Evolutionary conservation across 2,888 invertebrate species (phyloP).

Genomic region (Trichopoda pennipes): DNA sequence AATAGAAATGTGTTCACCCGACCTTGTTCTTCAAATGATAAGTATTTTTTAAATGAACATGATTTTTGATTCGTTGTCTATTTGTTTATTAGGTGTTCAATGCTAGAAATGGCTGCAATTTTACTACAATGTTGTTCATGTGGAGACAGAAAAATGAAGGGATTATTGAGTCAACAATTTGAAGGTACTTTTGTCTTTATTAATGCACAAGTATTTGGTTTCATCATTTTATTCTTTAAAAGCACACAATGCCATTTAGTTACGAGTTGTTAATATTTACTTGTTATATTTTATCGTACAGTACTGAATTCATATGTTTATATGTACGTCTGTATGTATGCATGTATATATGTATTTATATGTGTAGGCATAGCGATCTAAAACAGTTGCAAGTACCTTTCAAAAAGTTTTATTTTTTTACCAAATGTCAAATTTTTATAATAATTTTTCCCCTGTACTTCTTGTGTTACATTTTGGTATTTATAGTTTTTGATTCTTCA

Average conservation of each 20-base stretch:
- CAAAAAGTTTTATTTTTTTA: constrained; percentile 49
- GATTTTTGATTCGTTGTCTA: background rate
- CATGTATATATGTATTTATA: background rate
- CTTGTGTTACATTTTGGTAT: constrained; percentile 13
- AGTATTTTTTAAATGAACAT: too few species aligned
- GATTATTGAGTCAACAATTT: constrained; percentile 29
- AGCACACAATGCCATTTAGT: constrained; percentile 55
- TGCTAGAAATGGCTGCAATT: too few species aligned
- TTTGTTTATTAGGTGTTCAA: background rate
- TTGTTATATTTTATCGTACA: constrained; percentile 1
- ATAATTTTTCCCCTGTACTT: background rate
- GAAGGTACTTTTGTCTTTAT: constrained; percentile 20
- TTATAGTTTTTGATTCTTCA: constrained; percentile 16
- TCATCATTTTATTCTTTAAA: constrained; percentile 46
- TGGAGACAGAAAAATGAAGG: constrained; percentile 44
- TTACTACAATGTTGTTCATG: constrained; percentile 5
- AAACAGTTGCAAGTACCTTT: constrained; percentile 64
- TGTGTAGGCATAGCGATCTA: constrained; percentile 35
- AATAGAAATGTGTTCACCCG: too few species aligned
- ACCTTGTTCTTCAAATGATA: too few species aligned
- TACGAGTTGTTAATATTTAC: constrained; percentile 10
- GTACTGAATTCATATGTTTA: constrained; percentile 10
- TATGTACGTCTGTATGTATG: too few species aligned
- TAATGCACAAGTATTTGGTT: constrained; percentile 3
- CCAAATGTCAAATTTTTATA: constrained; percentile 63